Conservation (phyloP, 2,888 invertebrate species). For the Melieria omissa region DNA sequence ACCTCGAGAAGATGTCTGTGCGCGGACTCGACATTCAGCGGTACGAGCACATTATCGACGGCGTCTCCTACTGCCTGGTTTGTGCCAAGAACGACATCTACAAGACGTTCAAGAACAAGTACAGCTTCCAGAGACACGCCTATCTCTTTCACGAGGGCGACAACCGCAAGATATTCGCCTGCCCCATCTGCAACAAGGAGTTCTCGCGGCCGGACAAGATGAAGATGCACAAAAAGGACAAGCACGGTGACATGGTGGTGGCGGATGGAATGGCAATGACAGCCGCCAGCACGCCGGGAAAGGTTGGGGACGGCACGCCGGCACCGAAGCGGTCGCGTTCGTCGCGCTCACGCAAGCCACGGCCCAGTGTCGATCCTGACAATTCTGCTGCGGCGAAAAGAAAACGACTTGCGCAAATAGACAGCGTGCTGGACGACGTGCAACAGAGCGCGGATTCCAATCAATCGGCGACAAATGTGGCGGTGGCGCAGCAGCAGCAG, state of each 20-base stretch:
- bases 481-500: constrained; percentile 42
- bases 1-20: constrained; percentile 65
- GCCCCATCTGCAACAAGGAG: constrained; percentile 64
- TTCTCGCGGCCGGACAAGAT: constrained; percentile 64
- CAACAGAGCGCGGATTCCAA: constrained; percentile 56
- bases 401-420: constrained; percentile 60
- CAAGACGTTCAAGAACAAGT: constrained; percentile 65
- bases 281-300: constrained; percentile 45
- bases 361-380: constrained; percentile 28
- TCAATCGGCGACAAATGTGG: constrained; percentile 38
- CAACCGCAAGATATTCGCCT: constrained; percentile 64
- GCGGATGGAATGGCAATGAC: constrained; percentile 43
- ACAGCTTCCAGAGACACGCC: constrained; percentile 64
- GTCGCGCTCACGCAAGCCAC: constrained; percentile 55
- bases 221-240: constrained; percentile 66
- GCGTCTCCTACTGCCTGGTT: constrained; percentile 62
- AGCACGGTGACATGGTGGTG: constrained; percentile 56
- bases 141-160: constrained; percentile 64
- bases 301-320: constrained; percentile 39
- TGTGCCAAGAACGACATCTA: constrained; percentile 65
- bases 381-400: constrained; percentile 50
- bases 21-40: constrained; percentile 65
- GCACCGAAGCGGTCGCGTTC: constrained; percentile 50
- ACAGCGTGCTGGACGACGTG: constrained; percentile 61
- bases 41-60: constrained; percentile 64